Evolutionary conservation across 2,888 invertebrate genomes (phyloP).

Genomic region (Conomelus anceps): DNA sequence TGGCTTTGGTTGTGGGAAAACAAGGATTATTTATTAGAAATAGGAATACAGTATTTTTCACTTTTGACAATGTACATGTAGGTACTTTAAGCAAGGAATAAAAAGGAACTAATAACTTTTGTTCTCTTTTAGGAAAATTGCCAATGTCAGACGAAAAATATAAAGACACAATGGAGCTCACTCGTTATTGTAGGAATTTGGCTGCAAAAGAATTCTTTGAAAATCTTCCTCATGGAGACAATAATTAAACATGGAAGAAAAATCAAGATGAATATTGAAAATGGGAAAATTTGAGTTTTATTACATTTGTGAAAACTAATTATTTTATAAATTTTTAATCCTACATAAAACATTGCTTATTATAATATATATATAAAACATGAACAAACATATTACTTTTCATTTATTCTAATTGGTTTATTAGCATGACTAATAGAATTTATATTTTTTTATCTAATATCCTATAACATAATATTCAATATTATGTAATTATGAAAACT

Average conservation of each 20-base stretch:
- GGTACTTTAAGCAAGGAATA: not conserved
- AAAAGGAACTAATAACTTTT: not conserved
- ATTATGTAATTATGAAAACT: not conserved
- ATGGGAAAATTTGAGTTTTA: not conserved
- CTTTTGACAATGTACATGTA: not conserved
- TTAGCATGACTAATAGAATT: not conserved
- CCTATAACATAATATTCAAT: not conserved
- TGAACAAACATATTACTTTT: not conserved
- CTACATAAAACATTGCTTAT: not conserved
- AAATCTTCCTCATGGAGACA: not conserved
- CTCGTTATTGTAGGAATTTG: not conserved
- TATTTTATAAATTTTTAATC: not conserved
- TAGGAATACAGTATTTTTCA: not conserved
- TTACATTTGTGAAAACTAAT: not conserved
- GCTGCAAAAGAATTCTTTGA: not conserved
- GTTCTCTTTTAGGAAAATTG: conserved; percentile 2
- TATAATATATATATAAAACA: not conserved
- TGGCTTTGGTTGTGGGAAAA: not conserved
- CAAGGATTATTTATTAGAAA: not conserved
- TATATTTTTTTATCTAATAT: not conserved
- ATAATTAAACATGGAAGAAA: not conserved
- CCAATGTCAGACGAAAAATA: conserved; percentile 3
- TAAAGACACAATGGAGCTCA: not conserved
- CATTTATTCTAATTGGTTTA: not conserved
- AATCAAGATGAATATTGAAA: not conserved